Base-by-base conservation (phyloP, 2,797 vertebrate genomes). In the Neosilurus mollespiculum region DNA sequence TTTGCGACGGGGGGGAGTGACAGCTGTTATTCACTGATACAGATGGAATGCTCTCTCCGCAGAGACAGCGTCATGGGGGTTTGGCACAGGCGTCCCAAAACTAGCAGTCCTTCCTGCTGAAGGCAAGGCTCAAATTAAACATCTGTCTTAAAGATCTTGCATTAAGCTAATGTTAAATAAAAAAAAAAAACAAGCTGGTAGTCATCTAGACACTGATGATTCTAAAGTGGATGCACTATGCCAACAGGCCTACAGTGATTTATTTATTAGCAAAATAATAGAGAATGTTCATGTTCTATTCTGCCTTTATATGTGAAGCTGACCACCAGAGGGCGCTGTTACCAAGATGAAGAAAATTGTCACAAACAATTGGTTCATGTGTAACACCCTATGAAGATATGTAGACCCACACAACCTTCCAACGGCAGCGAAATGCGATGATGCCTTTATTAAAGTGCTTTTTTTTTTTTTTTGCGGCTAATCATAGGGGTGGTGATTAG, bases 21-120 rank as follows among this genome's bases (percentile, higher is more conserved):
- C 90, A 88, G 89, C 91, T 94, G 91, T 89, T 92, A 90, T 90
- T 91, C 89, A 91, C 91, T 91, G 92, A 93, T 92, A 92, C 84
- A 86, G 87, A 84, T 86, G 51, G 71, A 78, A 76, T 67, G 70
- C n/a, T 76, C 65, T 85, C 86, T 82, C 83, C 1, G 77, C 71
- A 84, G 88, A 81, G 79, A 54, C 24, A 7, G 70, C 56, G 58
- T 79, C 80, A 16, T 43, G 64, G 81, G 86, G 87, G 82, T 87
- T 84, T 62, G 59, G 76, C 76, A 64, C 34, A 18, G 37, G 59
- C 30, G 16, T 37, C 66, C 18, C 12, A 15, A 24, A 70, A 86
- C 88, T 75, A 61, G 88, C 88, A 64, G 30, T 51, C 37, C 34
- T 54, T 75, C 34, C 15, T 14, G 58, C 56, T 49, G 43, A 67